Evolutionary conservation across 2,113 vertebrate genomes (phyloP).

Genomic region (Daboia siamensis): DNA sequence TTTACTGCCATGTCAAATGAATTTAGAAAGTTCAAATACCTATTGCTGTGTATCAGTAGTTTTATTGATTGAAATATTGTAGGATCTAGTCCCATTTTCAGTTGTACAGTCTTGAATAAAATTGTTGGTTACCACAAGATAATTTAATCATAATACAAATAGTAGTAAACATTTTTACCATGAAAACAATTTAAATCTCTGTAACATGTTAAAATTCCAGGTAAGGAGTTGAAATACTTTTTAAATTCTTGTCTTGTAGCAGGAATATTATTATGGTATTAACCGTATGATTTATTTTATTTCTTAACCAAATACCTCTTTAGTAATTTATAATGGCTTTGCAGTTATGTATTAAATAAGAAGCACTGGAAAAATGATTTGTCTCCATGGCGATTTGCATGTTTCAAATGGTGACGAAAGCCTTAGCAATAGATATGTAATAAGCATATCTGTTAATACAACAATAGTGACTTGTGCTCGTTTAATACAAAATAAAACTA

Average conservation of each 20-base stretch:
- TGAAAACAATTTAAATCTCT: constrained; percentile 43
- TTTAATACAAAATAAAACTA: constrained; percentile 82
- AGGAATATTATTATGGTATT: constrained; percentile 70
- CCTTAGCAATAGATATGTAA: constrained; percentile 98
- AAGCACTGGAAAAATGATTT: constrained; percentile 98
- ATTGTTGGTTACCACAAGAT: constrained; percentile 73
- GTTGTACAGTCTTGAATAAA: constrained; percentile 75
- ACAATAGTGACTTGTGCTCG: constrained; percentile 77
- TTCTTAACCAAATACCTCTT: constrained; percentile 92
- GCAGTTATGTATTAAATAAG: constrained; percentile 88
- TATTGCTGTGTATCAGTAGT: constrained; percentile 63
- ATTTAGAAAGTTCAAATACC: constrained; percentile 66
- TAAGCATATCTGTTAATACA: constrained; percentile 99
- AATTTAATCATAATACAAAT: constrained; percentile 62
- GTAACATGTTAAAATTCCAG: constrained; percentile 54
- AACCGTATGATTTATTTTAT: constrained; percentile 77
- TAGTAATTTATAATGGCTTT: constrained; percentile 88
- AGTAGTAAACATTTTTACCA: constrained; percentile 29
- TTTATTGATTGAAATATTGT: constrained; percentile 73
- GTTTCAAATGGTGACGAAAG: constrained; percentile 93
- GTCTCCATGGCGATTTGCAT: constrained; percentile 92
- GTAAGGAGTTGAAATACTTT: constrained; percentile 70
- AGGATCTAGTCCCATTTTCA: constrained; percentile 71
- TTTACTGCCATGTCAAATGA: constrained; percentile 87
- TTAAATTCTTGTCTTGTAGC: constrained; percentile 69